phyloP scores from a whole-genome alignment of 1,140 invertebrate species.

The Lasaia peninsularis region DNA sequence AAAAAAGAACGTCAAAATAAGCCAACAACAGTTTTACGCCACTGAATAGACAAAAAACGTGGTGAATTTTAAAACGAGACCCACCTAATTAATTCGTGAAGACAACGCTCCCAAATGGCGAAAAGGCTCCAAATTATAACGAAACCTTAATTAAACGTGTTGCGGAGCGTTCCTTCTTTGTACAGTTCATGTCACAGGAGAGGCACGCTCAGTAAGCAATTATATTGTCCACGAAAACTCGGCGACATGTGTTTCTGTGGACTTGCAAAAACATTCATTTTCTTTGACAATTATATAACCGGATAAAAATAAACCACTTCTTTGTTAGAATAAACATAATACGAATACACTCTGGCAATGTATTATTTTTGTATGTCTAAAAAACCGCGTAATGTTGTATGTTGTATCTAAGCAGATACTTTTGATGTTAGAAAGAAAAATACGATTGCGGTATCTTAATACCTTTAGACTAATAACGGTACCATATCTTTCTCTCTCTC shows the following conservation, averaged over 20 bases:
- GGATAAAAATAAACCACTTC: not conserved
- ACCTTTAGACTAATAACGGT: too few relatives aligned
- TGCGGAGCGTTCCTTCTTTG: slow-evolving; percentile 1
- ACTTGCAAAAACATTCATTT: slow-evolving; percentile 11
- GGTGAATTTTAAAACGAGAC: slow-evolving; percentile 2
- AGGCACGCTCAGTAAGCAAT: slow-evolving; percentile 18
- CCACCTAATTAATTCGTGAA: slow-evolving; percentile 22
- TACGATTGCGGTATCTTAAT: too few relatives aligned
- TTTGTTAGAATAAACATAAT: not conserved
- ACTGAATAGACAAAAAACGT: not conserved
- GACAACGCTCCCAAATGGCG: slow-evolving; percentile 16
- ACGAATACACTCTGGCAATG: not conserved
- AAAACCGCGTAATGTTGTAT: too few relatives aligned
- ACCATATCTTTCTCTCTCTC: too few relatives aligned
- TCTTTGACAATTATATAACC: not conserved
- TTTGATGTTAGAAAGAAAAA: too few relatives aligned
- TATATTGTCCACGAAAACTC: slow-evolving; percentile 13
- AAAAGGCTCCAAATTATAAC: slow-evolving; percentile 22
- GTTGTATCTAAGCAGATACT: too few relatives aligned
- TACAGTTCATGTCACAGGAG: slow-evolving; percentile 11
- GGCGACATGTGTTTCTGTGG: not conserved
- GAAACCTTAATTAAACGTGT: slow-evolving; percentile 22
- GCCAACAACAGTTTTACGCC: not conserved
- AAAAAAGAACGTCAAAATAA: not conserved
- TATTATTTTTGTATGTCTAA: too few relatives aligned